Evolutionary conservation across 1,140 invertebrate species (phyloP), one percentile per base, ranked within the genome.

Genomic region (Drosophila kikkawai): DNA sequence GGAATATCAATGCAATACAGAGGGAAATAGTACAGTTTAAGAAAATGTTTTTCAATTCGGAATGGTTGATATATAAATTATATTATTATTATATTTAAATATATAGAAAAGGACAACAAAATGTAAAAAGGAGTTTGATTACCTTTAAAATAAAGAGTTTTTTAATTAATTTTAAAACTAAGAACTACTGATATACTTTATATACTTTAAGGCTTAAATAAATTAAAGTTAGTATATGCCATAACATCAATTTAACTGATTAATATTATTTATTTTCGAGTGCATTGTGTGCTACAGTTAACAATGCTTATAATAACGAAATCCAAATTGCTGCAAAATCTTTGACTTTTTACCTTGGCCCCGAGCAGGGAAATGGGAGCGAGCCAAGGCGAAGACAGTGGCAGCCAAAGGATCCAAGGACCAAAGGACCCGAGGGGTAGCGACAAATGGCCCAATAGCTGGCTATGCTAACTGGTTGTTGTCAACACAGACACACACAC

Each of bases 331-430:
- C 56, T 56, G 68, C 48, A 80, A 88, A 83, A 80, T 87, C 74
- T 74, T 87, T 84, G 84, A 79, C 84, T 88, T 83, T 88, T 71
- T 88, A 87, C 84, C 84, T 87, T 82, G 59, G 32, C 58, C 42
- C 42, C 12, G 36, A 65, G 47, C 57, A 39, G 68, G 50, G 44
- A 55, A 36, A 48, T 37, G 39, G 48, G 39, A 65, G 34, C 50
- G 29, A 79, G 57, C 50, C 63, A 53, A 57, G 65, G 50, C 58
- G 63, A 65, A 67, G 70, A 44, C 63, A 66, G 39, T 63, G 63
- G 39, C 63, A 44, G 58, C 13, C 56, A 67, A 32, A 76, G 71
- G 47, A 76, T 64, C 55, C 56, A 61, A 55, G 64, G 45, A 36
- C 56, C 51, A 58, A 56, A 47, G 57, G 53, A 37, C 56, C 57